Evolutionary conservation across 92 coral and sea anemone genomes (phyloP).

Genomic region (Zoanthus sansibaricus): DNA sequence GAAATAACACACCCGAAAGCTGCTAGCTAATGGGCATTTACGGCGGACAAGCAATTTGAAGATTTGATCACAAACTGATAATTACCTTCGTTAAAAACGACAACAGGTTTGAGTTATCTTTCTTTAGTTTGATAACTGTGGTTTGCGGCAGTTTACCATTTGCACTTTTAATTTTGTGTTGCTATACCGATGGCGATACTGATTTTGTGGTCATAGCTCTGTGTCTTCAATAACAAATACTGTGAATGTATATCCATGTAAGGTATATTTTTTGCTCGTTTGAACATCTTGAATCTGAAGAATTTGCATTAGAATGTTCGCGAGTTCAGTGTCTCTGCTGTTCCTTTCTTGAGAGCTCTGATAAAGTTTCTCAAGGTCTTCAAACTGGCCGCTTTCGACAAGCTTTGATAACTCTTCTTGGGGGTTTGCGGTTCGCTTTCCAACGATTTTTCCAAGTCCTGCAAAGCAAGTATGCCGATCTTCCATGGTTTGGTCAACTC

Average conservation of each 20-base stretch:
- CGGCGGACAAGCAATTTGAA: too few species aligned
- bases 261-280: conserved; percentile 57
- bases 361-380: conserved; percentile 29
- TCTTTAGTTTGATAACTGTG: too few species aligned
- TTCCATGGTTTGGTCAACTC: conserved; percentile 1
- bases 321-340: conserved; percentile 35
- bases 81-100: too few species aligned
- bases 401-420: conserved; percentile 41
- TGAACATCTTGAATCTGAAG: conserved; percentile 72
- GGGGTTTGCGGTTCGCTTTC: conserved; percentile 23
- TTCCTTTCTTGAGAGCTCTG: conserved; percentile 16
- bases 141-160: neutral
- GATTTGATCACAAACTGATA: too few species aligned
- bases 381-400: conserved; percentile 13
- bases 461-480: conserved; percentile 15
- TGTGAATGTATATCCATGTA: conserved; percentile 62
- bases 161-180: neutral
- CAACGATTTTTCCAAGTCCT: conserved; percentile 35
- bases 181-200: neutral
- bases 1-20: too few species aligned
- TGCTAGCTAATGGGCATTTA: too few species aligned
- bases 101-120: too few species aligned
- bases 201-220: conserved; percentile 32
- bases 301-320: conserved; percentile 62
- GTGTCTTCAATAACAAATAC: conserved; percentile 74